phyloP scores from a whole-genome alignment of 2,888 invertebrate species.

The Malthinus seriepunctatus region DNA sequence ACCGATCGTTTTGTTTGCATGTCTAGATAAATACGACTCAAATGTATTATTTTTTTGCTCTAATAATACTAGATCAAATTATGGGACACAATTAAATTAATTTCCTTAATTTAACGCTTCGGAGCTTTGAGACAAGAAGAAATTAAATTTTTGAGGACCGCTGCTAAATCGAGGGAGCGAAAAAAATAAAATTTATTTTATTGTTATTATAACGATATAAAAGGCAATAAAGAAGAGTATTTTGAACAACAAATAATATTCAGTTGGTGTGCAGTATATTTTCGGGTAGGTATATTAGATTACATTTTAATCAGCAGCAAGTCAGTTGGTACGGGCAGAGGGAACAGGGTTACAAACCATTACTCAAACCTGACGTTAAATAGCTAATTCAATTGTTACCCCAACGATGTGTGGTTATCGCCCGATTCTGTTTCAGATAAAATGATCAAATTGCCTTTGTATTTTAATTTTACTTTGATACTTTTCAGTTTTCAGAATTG shows the following conservation, averaged over 20 bases:
- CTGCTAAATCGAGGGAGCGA: not conserved
- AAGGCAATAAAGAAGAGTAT: slow-evolving; percentile 21
- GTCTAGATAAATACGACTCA: slow-evolving; percentile 9
- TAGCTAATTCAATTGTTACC: slow-evolving; percentile 57
- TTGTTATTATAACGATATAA: not conserved
- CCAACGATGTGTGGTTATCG: slow-evolving; percentile 55
- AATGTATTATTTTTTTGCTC: not conserved
- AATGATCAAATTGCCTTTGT: slow-evolving; percentile 32
- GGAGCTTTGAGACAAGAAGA: not conserved
- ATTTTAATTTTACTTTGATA: slow-evolving; percentile 27
- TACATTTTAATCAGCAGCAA: slow-evolving; percentile 58
- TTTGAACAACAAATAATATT: slow-evolving; percentile 27
- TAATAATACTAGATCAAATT: slow-evolving; percentile 5
- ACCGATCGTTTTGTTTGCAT: slow-evolving; percentile 15
- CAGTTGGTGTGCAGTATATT: slow-evolving; percentile 43
- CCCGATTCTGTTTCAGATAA: slow-evolving; percentile 46
- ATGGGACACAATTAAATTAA: slow-evolving; percentile 6
- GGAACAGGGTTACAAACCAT: slow-evolving; percentile 54
- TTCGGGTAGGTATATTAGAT: slow-evolving; percentile 57
- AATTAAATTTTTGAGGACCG: not conserved
- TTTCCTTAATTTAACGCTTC: slow-evolving; percentile 3
- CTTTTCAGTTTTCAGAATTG: slow-evolving; percentile 6
- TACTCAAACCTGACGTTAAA: slow-evolving; percentile 58
- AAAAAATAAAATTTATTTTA: not conserved
- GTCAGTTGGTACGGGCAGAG: slow-evolving; percentile 41